A percentile compares a stretch with the other conserved stretches of the same genome.
Evolutionary conservation across 2,113 vertebrate species (phyloP).

Genomic region (Athene noctua): DNA sequence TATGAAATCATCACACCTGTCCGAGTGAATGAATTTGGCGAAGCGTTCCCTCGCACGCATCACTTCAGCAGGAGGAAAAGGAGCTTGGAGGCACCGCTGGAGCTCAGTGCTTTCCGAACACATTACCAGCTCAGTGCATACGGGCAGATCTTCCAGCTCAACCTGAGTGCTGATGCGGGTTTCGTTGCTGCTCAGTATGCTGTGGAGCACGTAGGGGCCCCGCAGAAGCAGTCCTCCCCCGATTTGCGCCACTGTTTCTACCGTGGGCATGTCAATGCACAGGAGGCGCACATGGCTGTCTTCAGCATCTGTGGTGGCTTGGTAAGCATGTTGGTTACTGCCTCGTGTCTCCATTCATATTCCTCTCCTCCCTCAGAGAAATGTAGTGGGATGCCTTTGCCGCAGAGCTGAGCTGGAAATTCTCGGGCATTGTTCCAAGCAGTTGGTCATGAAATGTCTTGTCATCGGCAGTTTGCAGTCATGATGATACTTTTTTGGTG

Average conservation of each 20-base stretch:
- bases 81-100: constrained; percentile 68
- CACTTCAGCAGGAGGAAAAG: constrained; percentile 86
- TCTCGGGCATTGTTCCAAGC: background rate
- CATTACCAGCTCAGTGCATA: constrained; percentile 90
- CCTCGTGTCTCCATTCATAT: background rate
- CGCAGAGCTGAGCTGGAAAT: background rate
- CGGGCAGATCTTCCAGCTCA: constrained; percentile 89
- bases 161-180: constrained; percentile 86
- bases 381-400: background rate
- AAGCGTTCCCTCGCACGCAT: constrained; percentile 80
- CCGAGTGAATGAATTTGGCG: constrained; percentile 91
- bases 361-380: background rate
- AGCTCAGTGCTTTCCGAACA: constrained; percentile 66
- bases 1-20: constrained; percentile 92
- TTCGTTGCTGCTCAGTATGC: constrained; percentile 85
- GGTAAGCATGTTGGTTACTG: constrained; percentile 77
- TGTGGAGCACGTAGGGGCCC: constrained; percentile 81
- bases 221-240: background rate
- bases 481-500: background rate
- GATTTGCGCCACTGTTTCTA: constrained; percentile 94
- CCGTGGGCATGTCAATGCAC: constrained; percentile 88
- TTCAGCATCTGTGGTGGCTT: constrained; percentile 94
- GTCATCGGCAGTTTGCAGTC: background rate
- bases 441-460: background rate
- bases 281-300: constrained; percentile 76